Conservation (phyloP, 2,113 vertebrate genomes). For the Pantherophis guttatus region DNA sequence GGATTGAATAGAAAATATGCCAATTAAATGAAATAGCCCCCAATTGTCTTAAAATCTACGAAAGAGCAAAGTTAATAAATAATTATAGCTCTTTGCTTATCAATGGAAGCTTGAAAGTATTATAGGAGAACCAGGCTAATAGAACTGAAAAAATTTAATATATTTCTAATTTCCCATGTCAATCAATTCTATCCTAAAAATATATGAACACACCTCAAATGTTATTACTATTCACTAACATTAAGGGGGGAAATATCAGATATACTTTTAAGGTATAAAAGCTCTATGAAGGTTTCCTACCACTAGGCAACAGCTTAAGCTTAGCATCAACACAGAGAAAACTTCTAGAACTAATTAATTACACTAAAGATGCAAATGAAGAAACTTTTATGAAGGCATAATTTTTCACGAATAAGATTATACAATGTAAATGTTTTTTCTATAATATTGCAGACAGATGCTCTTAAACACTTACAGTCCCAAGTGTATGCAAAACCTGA, state of each 20-base stretch:
- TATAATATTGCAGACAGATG: conserved; percentile 10
- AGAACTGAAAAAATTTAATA: background rate
- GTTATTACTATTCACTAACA: background rate
- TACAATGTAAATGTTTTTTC: background rate
- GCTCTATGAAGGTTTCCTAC: background rate
- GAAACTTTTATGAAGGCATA: background rate
- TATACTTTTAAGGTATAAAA: background rate
- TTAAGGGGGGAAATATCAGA: background rate
- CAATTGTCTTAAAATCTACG: background rate
- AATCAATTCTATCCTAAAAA: too few relatives aligned
- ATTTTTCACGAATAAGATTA: conserved; percentile 30
- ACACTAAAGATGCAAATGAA: background rate
- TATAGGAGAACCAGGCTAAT: background rate
- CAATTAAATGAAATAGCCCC: background rate
- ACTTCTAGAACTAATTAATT: conserved; percentile 27
- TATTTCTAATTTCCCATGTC: background rate
- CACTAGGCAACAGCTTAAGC: background rate
- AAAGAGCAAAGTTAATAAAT: background rate
- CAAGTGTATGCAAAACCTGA: conserved; percentile 29
- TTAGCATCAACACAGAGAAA: background rate
- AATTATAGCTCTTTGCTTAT: background rate
- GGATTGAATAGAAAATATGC: background rate
- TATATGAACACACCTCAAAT: background rate
- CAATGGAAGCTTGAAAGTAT: background rate
- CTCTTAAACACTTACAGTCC: conserved; percentile 29